phyloP scores from a whole-genome alignment of 2,888 invertebrate genomes.

The Oscheius sp. region DNA sequence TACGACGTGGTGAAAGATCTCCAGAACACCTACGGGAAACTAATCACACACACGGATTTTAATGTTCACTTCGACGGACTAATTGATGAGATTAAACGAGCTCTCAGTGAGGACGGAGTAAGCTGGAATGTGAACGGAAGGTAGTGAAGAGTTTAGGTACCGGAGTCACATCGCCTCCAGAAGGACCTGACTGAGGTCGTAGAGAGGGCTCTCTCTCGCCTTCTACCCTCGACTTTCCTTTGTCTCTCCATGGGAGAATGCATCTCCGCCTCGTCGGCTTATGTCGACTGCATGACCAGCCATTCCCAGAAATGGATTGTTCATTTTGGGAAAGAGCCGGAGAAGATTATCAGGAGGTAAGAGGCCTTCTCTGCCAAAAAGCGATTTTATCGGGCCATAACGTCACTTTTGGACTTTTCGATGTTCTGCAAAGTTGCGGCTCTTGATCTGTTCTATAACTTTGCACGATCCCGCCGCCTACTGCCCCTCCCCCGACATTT shows the following conservation, averaged over 20 bases:
- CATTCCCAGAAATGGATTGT: slow-evolving; percentile 23
- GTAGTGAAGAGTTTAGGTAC: slow-evolving; percentile 1
- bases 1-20: slow-evolving; percentile 30
- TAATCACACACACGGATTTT: slow-evolving; percentile 34
- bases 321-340: slow-evolving; percentile 34
- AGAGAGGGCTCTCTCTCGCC: not conserved
- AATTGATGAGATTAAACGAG: slow-evolving; percentile 11
- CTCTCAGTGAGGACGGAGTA: slow-evolving; percentile 14
- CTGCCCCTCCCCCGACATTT: too few species aligned
- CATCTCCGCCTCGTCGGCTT: slow-evolving; percentile 10
- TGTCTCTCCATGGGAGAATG: slow-evolving; percentile 34
- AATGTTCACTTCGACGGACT: slow-evolving; percentile 13
- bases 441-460: too few species aligned
- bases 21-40: slow-evolving; percentile 28
- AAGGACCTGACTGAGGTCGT: slow-evolving; percentile 5
- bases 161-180: not conserved
- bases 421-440: not conserved
- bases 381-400: not conserved
- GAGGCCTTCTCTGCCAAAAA: not conserved
- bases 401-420: not conserved
- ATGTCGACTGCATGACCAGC: slow-evolving; percentile 21
- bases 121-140: not conserved
- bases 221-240: slow-evolving; percentile 32
- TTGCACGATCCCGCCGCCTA: too few species aligned
- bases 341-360: slow-evolving; percentile 25